A percentile compares a stretch with the other conserved stretches of the same genome.
Conservation (phyloP, 2,888 invertebrate species). For the Scrobipalpa atriplicella region DNA sequence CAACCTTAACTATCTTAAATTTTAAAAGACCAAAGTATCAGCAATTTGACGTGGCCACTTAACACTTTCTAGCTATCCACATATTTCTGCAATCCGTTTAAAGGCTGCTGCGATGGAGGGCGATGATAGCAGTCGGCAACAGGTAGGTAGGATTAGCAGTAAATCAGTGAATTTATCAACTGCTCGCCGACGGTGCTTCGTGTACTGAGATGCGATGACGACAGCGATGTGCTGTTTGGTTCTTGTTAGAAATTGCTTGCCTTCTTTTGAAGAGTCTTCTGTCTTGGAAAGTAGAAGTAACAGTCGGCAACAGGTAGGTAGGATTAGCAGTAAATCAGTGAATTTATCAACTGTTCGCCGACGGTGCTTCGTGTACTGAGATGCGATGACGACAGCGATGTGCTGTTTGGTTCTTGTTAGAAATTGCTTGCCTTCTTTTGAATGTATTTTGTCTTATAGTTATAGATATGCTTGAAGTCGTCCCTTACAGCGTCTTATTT, state of each 20-base stretch:
- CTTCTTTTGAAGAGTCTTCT: too few species aligned
- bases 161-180: constrained; percentile 34
- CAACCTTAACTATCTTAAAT: constrained; percentile 1
- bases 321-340: too few species aligned
- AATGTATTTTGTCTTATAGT: too few species aligned
- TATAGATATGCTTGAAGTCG: too few species aligned
- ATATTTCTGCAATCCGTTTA: constrained; percentile 31
- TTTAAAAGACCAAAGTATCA: constrained; percentile 11
- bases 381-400: too few species aligned
- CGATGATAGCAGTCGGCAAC: constrained; percentile 29
- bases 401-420: too few species aligned
- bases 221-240: background rate
- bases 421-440: too few species aligned
- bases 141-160: constrained; percentile 33
- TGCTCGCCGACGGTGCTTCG: constrained; percentile 14
- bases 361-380: too few species aligned
- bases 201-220: background rate
- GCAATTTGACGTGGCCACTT: constrained; percentile 21
- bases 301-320: too few species aligned
- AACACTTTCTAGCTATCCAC: constrained; percentile 25
- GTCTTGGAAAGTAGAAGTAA: too few species aligned
- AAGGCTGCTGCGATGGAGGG: constrained; percentile 24
- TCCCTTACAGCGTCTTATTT: too few species aligned
- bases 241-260: background rate
- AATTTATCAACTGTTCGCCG: too few species aligned